phyloP scores from a whole-genome alignment of 2,797 vertebrate species.

The Pelodytes ibericus region DNA sequence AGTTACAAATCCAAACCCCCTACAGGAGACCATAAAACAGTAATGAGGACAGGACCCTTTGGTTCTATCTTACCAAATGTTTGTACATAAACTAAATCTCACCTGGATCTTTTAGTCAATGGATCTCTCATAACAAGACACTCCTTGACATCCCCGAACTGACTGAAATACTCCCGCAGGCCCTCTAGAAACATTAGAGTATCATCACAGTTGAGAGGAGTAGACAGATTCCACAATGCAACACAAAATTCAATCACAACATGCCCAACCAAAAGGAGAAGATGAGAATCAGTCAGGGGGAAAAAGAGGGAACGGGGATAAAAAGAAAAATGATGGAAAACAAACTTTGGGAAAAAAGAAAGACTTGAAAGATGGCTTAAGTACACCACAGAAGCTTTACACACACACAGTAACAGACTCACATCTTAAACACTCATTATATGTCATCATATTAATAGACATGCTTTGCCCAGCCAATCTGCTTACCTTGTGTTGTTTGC shows the following conservation, averaged over 20 bases:
- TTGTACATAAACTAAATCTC: conserved; percentile 40
- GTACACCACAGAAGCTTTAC: too few relatives aligned
- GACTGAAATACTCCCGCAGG: conserved; percentile 98
- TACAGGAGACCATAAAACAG: conserved; percentile 57
- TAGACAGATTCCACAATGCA: conserved; percentile 36
- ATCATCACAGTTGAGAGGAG: conserved; percentile 29
- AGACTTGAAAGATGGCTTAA: background rate
- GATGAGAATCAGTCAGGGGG: conserved; percentile 29
- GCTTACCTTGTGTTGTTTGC: conserved; percentile 97
- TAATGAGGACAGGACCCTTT: background rate
- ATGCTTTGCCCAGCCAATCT: conserved; percentile 5
- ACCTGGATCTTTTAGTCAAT: conserved; percentile 98
- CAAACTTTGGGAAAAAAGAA: background rate
- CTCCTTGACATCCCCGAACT: conserved; percentile 99
- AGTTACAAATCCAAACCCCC: conserved; percentile 98
- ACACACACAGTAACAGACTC: background rate
- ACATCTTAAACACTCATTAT: background rate
- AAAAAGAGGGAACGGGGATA: conserved; percentile 51
- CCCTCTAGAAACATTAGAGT: conserved; percentile 83
- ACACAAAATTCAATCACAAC: conserved; percentile 43
- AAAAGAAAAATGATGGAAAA: conserved; percentile 15
- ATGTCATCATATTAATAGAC: background rate
- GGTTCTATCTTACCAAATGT: background rate
- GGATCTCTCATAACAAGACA: conserved; percentile 99
- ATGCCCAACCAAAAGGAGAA: conserved; percentile 25